Conservation (phyloP, 2,113 vertebrate genomes). For the Rhinolophus ferrumequinum region DNA sequence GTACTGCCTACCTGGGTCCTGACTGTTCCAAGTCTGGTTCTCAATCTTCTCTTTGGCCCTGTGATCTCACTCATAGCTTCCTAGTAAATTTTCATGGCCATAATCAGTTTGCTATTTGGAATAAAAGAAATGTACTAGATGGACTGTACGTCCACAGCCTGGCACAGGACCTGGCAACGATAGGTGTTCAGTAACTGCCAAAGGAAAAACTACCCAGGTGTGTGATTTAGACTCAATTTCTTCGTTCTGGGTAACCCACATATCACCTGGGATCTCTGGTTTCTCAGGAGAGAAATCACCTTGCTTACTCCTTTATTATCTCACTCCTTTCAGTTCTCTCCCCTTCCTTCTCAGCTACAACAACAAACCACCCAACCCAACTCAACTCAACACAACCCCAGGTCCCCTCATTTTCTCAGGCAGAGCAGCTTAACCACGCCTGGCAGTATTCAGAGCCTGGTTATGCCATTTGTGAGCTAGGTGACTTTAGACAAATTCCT, state of each 20-base stretch:
- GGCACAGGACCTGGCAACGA: background rate
- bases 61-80: background rate
- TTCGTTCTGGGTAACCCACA: background rate
- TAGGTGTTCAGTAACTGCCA: background rate
- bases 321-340: background rate
- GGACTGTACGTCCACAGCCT: background rate
- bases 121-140: background rate
- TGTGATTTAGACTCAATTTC: background rate
- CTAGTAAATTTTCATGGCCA: background rate
- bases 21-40: background rate
- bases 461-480: background rate
- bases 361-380: slow-evolving; percentile 29
- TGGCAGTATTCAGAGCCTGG: background rate
- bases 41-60: background rate
- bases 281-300: slow-evolving; percentile 32
- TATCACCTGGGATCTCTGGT: background rate
- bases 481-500: slow-evolving; percentile 10
- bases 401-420: slow-evolving; percentile 61
- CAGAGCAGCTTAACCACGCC: background rate
- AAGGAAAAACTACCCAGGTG: background rate
- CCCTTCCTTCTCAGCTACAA: background rate
- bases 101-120: slow-evolving; percentile 17
- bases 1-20: background rate
- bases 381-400: slow-evolving; percentile 24
- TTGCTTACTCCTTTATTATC: background rate